phyloP scores from a whole-genome alignment of 2,797 vertebrate species.

The Lacerta viridis region DNA sequence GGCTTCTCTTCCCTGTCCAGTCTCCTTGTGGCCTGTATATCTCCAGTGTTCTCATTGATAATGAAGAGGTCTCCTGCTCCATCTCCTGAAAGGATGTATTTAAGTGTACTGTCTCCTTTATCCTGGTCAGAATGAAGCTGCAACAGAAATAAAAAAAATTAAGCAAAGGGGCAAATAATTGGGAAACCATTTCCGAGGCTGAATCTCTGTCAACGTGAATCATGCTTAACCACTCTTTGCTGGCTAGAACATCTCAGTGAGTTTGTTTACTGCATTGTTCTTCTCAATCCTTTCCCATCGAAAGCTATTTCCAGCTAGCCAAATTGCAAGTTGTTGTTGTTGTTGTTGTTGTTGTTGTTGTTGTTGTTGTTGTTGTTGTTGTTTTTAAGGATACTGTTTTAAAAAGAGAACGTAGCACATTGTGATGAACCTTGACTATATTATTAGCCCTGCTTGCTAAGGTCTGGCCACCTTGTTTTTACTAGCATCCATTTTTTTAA shows the following conservation, averaged over 20 bases:
- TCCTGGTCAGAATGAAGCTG: conserved; percentile 96
- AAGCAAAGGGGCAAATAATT: conserved; percentile 69
- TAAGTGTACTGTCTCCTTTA: conserved; percentile 89
- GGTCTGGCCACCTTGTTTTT: background rate
- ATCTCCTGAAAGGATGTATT: conserved; percentile 94
- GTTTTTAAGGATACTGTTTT: too few relatives aligned
- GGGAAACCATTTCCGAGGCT: conserved; percentile 46
- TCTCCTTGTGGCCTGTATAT: conserved; percentile 95
- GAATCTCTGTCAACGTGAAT: conserved; percentile 42
- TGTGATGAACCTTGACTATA: background rate
- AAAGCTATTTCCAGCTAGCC: background rate
- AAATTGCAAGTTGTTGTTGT: background rate
- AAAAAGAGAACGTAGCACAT: background rate
- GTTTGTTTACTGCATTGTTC: conserved; percentile 36
- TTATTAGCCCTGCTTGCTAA: background rate
- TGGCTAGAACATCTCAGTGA: conserved; percentile 26
- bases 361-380: too few relatives aligned
- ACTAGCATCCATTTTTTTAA: background rate
- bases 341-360: too few relatives aligned
- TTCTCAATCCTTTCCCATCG: background rate
- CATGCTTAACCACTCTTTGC: conserved; percentile 41
- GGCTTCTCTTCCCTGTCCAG: conserved; percentile 95
- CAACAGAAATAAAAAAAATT: conserved; percentile 59
- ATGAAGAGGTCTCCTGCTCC: conserved; percentile 94
- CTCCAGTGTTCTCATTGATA: conserved; percentile 96